These are phyloP conservation scores for Oostethus manadensis DNA, from an alignment of 2,113 vertebrate species.

Conservation along the genomic window DNA sequence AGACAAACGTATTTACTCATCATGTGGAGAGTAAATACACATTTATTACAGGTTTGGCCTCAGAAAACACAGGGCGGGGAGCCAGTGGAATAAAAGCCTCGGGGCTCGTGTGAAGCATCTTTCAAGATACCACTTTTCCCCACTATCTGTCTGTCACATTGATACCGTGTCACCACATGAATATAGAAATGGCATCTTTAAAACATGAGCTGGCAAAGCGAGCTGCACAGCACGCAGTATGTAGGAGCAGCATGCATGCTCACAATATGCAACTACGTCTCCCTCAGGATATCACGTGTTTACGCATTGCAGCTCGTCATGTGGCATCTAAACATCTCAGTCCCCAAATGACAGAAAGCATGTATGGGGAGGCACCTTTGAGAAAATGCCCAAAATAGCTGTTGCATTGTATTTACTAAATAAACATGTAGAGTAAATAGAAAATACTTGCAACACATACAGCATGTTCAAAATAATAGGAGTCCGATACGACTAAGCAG, in stretches of 20 bases:
- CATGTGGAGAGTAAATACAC: constrained; percentile 39
- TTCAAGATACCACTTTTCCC: constrained; percentile 32
- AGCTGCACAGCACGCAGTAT: constrained; percentile 10
- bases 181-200: constrained; percentile 57
- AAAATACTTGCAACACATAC: not conserved
- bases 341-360: constrained; percentile 17
- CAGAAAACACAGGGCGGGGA: constrained; percentile 13
- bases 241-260: constrained; percentile 9
- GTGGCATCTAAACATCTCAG: constrained; percentile 44
- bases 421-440: not conserved
- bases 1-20: constrained; percentile 29
- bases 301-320: constrained; percentile 28
- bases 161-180: constrained; percentile 50
- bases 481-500: no score
- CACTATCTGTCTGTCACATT: constrained; percentile 50
- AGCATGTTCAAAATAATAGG: no score
- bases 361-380: constrained; percentile 4
- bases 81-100: constrained; percentile 23
- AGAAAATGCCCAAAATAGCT: constrained; percentile 20
- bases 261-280: constrained; percentile 24
- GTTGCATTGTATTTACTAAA: constrained; percentile 13
- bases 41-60: constrained; percentile 27
- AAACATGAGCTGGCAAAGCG: constrained; percentile 53
- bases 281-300: constrained; percentile 30
- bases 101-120: constrained; percentile 27